These are phyloP conservation scores for Apoda limacodes DNA, from an alignment of 2,888 invertebrate species.

Conservation along the genomic window DNA sequence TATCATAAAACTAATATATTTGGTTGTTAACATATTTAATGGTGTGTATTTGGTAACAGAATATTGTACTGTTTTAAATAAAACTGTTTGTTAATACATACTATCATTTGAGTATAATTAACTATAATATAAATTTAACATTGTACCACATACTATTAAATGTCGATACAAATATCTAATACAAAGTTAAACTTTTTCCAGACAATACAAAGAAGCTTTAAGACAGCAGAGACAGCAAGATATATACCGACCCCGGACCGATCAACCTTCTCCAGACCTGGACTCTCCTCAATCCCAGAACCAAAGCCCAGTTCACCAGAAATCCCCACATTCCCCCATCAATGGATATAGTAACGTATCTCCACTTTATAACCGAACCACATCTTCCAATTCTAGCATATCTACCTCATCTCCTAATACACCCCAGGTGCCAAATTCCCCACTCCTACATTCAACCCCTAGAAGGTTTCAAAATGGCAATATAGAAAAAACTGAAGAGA, in stretches of 20 bases:
- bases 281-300: slow-evolving; percentile 67
- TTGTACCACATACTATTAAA: no score
- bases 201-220: slow-evolving; percentile 91
- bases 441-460: slow-evolving; percentile 59
- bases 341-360: slow-evolving; percentile 70
- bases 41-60: no score
- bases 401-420: slow-evolving; percentile 39
- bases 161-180: no score
- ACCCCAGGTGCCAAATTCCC: slow-evolving; percentile 53
- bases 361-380: slow-evolving; percentile 40
- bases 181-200: no score
- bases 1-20: no score
- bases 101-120: no score
- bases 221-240: slow-evolving; percentile 87
- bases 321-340: slow-evolving; percentile 62
- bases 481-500: slow-evolving; percentile 46
- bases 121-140: no score
- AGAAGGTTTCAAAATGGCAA: slow-evolving; percentile 57
- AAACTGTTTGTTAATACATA: no score
- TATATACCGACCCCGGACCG: slow-evolving; percentile 78
- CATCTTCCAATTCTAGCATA: slow-evolving; percentile 35
- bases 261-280: slow-evolving; percentile 66
- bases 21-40: no score
- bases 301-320: slow-evolving; percentile 58
- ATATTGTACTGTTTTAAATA: no score